A percentile compares a stretch with the other conserved stretches of the same genome.
Evolutionary conservation across 64 coral and sea anemone genomes (phyloP).

Genomic region (Astreopora myriophthalma): DNA sequence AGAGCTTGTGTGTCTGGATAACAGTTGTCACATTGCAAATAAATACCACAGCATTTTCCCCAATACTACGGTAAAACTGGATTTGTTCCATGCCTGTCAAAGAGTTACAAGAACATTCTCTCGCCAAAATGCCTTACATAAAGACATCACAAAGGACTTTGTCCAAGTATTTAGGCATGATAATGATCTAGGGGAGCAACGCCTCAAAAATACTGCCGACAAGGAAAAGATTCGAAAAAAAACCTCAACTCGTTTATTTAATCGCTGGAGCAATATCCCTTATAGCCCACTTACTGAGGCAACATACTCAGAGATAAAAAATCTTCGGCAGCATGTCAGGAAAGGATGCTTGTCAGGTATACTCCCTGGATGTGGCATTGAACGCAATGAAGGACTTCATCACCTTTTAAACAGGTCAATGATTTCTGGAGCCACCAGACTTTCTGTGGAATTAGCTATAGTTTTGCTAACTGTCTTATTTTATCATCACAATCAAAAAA

Average conservation of each 20-base stretch:
- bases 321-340: conserved; percentile 19
- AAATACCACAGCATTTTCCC: conserved; percentile 57
- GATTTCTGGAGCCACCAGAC: conserved; percentile 44
- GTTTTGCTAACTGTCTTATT: conserved; percentile 1
- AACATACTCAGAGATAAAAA: background rate
- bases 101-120: conserved; percentile 45
- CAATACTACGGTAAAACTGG: conserved; percentile 27
- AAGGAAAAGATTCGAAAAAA: conserved; percentile 9
- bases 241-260: background rate
- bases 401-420: conserved; percentile 61
- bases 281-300: background rate
- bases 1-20: conserved; percentile 47
- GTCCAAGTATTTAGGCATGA: conserved; percentile 49
- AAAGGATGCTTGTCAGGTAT: conserved; percentile 53
- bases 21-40: conserved; percentile 39
- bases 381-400: conserved; percentile 54
- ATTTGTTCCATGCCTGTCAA: conserved; percentile 70
- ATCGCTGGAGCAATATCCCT: background rate
- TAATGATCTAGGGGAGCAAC: conserved; percentile 18
- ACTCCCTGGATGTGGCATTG: conserved; percentile 41
- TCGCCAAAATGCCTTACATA: background rate
- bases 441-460: conserved; percentile 6
- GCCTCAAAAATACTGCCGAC: background rate
- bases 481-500: conserved; percentile 56
- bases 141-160: conserved; percentile 18